A percentile compares a stretch with the other conserved stretches of the same genome.
These are phyloP conservation scores for Sphenodon punctatus DNA, from an alignment of 2,797 vertebrate species.

Conservation along the genomic window DNA sequence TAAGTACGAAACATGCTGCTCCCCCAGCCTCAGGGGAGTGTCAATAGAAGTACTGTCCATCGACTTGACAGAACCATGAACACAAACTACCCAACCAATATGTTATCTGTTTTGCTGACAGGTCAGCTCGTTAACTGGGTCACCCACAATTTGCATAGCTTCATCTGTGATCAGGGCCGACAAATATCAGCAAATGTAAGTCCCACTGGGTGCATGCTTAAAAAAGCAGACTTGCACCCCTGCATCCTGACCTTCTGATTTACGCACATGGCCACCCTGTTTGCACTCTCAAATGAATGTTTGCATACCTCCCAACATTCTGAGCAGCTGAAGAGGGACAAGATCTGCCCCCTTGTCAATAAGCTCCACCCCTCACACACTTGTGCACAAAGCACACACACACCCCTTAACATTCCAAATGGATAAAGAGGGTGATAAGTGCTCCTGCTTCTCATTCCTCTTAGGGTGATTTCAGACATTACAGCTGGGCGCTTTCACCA, in stretches of 20 bases:
- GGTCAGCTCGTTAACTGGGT: not conserved
- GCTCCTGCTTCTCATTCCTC: too few species aligned
- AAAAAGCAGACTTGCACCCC: too few species aligned
- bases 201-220: not conserved
- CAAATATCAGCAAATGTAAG: not conserved
- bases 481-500: too few species aligned
- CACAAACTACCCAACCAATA: not conserved
- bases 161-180: not conserved
- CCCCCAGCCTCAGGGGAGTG: not conserved
- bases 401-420: too few species aligned
- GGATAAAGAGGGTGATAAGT: too few species aligned
- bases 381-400: too few species aligned
- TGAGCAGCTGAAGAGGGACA: too few species aligned
- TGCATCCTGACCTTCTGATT: too few species aligned
- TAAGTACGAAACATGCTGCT: not conserved
- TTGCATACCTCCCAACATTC: not conserved
- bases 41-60: not conserved
- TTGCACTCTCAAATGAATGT: not conserved
- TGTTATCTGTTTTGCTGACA: not conserved
- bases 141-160: not conserved
- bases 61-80: not conserved
- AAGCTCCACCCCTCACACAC: too few species aligned
- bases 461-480: too few species aligned
- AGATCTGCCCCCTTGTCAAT: too few species aligned
- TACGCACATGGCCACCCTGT: not conserved